Conservation (phyloP, 1,140 invertebrate genomes). For the Sarcophaga bullata region DNA sequence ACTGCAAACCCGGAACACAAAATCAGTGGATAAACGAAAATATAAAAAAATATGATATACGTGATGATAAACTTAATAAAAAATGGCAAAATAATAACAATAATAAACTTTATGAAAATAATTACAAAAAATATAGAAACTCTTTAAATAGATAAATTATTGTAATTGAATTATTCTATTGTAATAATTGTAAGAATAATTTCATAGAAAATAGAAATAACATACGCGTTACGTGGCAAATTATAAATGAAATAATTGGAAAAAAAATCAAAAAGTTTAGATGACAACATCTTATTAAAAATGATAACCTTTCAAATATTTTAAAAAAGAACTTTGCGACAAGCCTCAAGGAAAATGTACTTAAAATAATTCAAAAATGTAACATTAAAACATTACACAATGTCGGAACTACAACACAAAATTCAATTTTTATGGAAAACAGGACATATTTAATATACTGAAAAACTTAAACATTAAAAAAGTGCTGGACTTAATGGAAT, state of each 20-base stretch:
- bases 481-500: neutral
- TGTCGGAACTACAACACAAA: neutral
- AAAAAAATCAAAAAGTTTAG: neutral
- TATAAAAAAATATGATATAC: neutral
- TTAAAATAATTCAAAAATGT: neutral
- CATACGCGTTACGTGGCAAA: no score
- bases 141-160: neutral
- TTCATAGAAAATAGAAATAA: slow-evolving; percentile 3
- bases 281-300: neutral
- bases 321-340: neutral
- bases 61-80: slow-evolving; percentile 3
- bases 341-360: neutral
- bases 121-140: neutral
- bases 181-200: neutral
- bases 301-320: neutral
- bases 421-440: neutral
- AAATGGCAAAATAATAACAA: slow-evolving; percentile 3
- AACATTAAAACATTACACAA: neutral
- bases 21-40: neutral
- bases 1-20: neutral
- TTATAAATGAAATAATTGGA: no score
- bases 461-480: neutral
- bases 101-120: neutral
- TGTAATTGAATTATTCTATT: neutral
- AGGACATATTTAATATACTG: neutral